A percentile compares a stretch with the other conserved stretches of the same genome.
Conservation (phyloP, 2,113 vertebrate species). For the Scytalopus superciliaris region DNA sequence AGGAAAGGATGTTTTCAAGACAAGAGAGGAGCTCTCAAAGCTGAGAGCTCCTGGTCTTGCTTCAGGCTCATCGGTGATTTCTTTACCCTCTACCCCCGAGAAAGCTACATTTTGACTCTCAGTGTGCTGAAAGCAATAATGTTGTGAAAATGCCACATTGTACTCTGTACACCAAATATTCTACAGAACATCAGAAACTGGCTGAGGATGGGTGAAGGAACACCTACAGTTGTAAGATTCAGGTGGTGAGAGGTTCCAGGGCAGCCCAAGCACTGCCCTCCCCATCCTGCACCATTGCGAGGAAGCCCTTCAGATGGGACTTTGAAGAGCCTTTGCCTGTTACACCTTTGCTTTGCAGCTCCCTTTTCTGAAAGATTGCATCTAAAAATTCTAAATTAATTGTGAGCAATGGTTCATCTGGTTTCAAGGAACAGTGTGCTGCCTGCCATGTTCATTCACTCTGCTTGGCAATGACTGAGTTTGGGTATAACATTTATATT, state of each 20-base stretch:
- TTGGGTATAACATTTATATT: conserved; percentile 44
- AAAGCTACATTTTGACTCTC: not conserved
- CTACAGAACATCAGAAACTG: not conserved
- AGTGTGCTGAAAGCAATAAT: not conserved
- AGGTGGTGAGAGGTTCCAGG: not conserved
- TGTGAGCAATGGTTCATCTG: not conserved
- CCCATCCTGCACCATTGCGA: rapidly evolving
- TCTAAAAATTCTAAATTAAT: not conserved
- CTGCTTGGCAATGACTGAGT: conserved; percentile 1
- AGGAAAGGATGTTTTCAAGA: not conserved
- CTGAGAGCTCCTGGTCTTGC: not conserved
- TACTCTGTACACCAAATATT: not conserved
- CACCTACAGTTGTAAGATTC: not conserved
- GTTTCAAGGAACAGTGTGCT: not conserved
- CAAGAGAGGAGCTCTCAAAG: not conserved
- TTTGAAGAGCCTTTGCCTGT: not conserved
- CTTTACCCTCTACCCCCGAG: not conserved
- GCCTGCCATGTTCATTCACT: not conserved
- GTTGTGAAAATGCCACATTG: not conserved
- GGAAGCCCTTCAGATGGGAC: not conserved
- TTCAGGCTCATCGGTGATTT: not conserved
- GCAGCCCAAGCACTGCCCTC: not conserved
- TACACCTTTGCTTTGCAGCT: not conserved
- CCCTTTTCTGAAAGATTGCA: not conserved
- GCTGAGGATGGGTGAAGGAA: not conserved